A percentile compares a stretch with the other conserved stretches of the same genome.
Evolutionary conservation across 2,888 invertebrate genomes (phyloP).

Genomic region (Drosophila subquinaria): DNA sequence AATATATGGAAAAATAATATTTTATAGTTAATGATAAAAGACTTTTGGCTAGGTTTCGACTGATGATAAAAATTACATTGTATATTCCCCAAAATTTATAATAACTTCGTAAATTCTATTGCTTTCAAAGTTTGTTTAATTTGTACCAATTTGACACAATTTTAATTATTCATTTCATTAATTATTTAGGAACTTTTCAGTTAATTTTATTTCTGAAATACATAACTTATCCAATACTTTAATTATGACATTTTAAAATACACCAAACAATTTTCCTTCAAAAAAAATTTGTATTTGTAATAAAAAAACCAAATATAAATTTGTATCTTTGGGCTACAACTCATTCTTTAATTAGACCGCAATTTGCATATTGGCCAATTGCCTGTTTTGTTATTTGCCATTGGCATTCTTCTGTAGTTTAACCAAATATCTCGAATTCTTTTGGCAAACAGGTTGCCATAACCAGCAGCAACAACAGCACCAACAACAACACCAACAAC

Average conservation of each 20-base stretch:
- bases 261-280: not conserved
- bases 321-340: not conserved
- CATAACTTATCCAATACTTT: not conserved
- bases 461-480: slow-evolving; percentile 38
- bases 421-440: slow-evolving; percentile 56
- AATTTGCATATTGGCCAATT: slow-evolving; percentile 38
- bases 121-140: too few relatives aligned
- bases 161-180: not conserved
- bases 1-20: not conserved
- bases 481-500: slow-evolving; percentile 34
- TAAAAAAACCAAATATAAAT: not conserved
- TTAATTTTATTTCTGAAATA: not conserved
- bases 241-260: not conserved
- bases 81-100: not conserved
- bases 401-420: slow-evolving; percentile 17
- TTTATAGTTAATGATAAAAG: not conserved
- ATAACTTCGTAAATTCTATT: too few relatives aligned
- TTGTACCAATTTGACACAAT: not conserved
- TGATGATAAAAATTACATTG: too few relatives aligned
- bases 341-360: slow-evolving; percentile 11
- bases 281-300: not conserved
- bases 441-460: slow-evolving; percentile 72
- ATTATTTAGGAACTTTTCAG: not conserved
- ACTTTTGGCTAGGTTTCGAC: too few relatives aligned
- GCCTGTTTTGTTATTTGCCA: slow-evolving; percentile 12